These are phyloP conservation scores for Epinephelus cyanopodus DNA, from an alignment of 2,113 vertebrate genomes.

Conservation along the genomic window DNA sequence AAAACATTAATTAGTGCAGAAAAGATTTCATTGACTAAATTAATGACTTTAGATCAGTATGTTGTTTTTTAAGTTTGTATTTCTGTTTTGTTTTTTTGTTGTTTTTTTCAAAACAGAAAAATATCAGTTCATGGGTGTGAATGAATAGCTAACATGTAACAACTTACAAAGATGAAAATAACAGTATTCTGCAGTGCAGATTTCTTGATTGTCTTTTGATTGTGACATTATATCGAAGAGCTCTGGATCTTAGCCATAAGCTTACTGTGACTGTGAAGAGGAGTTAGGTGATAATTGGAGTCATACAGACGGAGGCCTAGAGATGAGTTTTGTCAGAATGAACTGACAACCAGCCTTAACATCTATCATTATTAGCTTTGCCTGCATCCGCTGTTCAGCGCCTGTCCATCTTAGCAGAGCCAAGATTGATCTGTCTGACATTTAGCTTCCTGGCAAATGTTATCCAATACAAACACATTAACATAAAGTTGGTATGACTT, in stretches of 20 bases:
- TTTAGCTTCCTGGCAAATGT: not conserved
- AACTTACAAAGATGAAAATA: not conserved
- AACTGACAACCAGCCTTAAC: slow-evolving; percentile 2
- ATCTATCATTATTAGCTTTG: slow-evolving; percentile 36
- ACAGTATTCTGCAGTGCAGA: not conserved
- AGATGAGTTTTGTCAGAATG: slow-evolving; percentile 11
- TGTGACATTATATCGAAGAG: not conserved
- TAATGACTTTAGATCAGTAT: not conserved
- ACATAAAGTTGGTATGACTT: not conserved
- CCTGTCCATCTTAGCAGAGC: slow-evolving; percentile 30
- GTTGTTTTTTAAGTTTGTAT: no score
- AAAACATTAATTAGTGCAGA: no score
- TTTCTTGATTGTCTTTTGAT: not conserved
- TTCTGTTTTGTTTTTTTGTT: no score
- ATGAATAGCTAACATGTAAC: not conserved
- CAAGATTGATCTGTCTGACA: slow-evolving; percentile 8
- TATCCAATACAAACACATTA: not conserved
- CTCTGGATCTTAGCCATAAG: not conserved
- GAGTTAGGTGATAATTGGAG: not conserved
- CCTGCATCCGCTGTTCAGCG: slow-evolving; percentile 25
- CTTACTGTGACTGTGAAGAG: not conserved
- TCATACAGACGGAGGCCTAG: not conserved
- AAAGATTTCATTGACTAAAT: not conserved
- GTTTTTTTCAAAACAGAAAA: no score
- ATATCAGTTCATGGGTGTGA: not conserved